Evolutionary conservation across 2,113 vertebrate species (phyloP), one percentile per base, ranked within the genome.

Genomic region (Elephas maximus): DNA sequence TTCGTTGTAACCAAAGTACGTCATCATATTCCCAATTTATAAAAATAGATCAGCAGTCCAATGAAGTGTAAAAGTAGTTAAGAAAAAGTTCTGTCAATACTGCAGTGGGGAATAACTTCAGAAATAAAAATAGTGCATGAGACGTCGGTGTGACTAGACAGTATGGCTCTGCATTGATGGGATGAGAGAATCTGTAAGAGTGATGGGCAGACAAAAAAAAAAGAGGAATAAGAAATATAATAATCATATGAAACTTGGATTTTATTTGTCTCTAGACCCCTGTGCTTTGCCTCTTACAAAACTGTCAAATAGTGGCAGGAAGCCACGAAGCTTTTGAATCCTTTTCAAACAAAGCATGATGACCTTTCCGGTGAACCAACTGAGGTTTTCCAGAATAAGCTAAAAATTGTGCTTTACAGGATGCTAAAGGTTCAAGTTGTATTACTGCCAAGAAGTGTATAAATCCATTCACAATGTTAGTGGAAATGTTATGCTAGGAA

Each of bases 341-440:
- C n/a, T 87, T 95, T 81, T 78, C 77, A 85, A 98, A 93, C 88
- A 96, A 93, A 94, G 30, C 44, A 92, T 84, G 90, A 74, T 96
- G 93, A 96, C 94, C 90, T 96, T 65, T 91, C 51, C 91, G 69
- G 45, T 95, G 67, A 96, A 92, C 63, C 26, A 73, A 84, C 26
- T 90, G 60, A 63, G 62, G 92, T 95, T 92, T 96, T 96, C 95
- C 95, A 97, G 85, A 97, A 97, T 94, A 96, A 98, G 80, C 81
- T 93, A 94, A 94, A 96, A 96, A 93, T 45, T 94, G 84, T 96
- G 80, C 94, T 93, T 89, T 95, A 88, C 65, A 60, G 88, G 90
- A 96, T 92, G 95, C 89, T 96, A 93, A 95, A 94, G 77, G 45
- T 96, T 97, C 83, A 96, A 90, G 77, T 76, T 96, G 88, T 93